Evolutionary conservation across 2,888 invertebrate species (phyloP).

Genomic region (Drosophila antonietae): DNA sequence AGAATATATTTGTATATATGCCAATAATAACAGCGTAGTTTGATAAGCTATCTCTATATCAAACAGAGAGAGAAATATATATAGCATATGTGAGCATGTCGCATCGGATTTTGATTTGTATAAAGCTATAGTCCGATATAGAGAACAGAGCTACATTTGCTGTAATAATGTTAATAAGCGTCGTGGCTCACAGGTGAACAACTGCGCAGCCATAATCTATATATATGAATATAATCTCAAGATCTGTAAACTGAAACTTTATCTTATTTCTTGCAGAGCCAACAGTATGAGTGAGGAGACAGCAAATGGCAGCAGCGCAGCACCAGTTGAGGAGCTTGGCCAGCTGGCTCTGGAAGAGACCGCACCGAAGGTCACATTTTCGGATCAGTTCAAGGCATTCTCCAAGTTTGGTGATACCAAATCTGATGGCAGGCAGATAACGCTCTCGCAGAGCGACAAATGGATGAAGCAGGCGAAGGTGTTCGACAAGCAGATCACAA

Average conservation of each 20-base stretch:
- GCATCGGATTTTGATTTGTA: constrained; percentile 25
- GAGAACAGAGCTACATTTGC: constrained; percentile 5
- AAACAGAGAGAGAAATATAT: constrained; percentile 13
- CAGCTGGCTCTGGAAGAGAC: constrained; percentile 82
- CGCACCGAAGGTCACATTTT: constrained; percentile 85
- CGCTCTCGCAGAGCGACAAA: constrained; percentile 95
- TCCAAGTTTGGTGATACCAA: constrained; percentile 95
- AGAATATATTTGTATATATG: constrained; percentile 13
- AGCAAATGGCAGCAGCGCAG: constrained; percentile 73
- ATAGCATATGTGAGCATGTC: constrained; percentile 5
- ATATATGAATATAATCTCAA: background rate
- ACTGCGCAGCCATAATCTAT: constrained; percentile 11
- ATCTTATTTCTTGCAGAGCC: constrained; percentile 43
- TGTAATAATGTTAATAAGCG: constrained; percentile 64
- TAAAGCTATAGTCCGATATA: constrained; percentile 14
- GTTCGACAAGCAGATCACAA: constrained; percentile 93
- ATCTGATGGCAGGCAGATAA: constrained; percentile 93
- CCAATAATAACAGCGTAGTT: constrained; percentile 5
- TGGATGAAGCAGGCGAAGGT: constrained; percentile 97
- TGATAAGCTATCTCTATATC: constrained; percentile 42
- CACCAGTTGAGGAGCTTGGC: constrained; percentile 82
- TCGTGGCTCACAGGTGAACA: constrained; percentile 77
- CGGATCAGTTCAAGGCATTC: constrained; percentile 91
- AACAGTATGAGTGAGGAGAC: constrained; percentile 76
- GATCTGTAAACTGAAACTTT: background rate